Evolutionary conservation across 1,140 invertebrate genomes (phyloP), one percentile per base, ranked within the genome.

Genomic region (Ladona fulva): DNA sequence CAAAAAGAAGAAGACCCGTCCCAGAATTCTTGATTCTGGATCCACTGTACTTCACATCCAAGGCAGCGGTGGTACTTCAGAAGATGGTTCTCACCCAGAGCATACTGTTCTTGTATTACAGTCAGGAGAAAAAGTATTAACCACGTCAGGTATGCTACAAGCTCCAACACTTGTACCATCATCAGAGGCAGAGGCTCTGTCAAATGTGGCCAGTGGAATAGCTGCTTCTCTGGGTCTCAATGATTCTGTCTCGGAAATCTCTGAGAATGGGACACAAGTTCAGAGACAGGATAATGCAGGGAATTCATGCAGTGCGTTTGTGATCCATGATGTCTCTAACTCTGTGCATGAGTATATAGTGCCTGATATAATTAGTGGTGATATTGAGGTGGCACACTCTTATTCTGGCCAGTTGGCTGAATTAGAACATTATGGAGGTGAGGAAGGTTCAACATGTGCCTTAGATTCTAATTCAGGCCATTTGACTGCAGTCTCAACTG

Each of bases 171-270:
- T 78, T 19, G 85, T 86, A 77, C 86, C 85, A 3, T 87, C 86
- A 29, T 86, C 86, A 0, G 87, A 89, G 82, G 87, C 87, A 0
- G 88, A 90, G 82, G 85, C 87, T 6, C 81, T 89, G 24, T 87
- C 84, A 74, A 87, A 87, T 78, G 87, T 89, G 0, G 87, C 87
- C 0, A 87, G 85, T 77, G 87, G 87, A 1, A 89, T 90, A 76
- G 87, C 88, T 0, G 85, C 87, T 0, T 90, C 88, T 29, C 83
- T 90, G 7, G 87, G 86, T 14, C 84, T 90, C 24, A 87, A 86
- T 22, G 89, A 91, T 80, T 86, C 86, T 37, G 86, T 89, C 74
- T 59, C 66, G 22, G 77, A 37, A 44, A 78, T 59, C 24, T 66
- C 22, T 22, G 44, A 25, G 24, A 37, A 42, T 78, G 76, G 14